Percentiles rank a stretch among this genome's conserved stretches.
Evolutionary conservation across 2,888 invertebrate species (phyloP).

Genomic region (Trisateles emortualis): DNA sequence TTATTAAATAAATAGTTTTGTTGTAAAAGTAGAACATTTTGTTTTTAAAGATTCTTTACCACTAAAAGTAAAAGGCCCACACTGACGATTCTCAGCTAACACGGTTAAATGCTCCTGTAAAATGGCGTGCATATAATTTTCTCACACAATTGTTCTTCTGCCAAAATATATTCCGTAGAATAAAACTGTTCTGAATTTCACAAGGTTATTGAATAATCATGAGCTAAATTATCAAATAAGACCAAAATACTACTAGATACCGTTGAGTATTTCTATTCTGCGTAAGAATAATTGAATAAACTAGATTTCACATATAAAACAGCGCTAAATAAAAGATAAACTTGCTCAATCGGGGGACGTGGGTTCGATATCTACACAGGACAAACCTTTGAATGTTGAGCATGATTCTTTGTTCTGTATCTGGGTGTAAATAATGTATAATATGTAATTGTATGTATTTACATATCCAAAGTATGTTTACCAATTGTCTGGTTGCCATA

Average conservation of each 20-base stretch:
- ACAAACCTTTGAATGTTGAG: too few relatives aligned
- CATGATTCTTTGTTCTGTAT: too few relatives aligned
- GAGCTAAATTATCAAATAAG: conserved; percentile 12
- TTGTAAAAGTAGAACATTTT: not conserved
- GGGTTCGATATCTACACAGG: too few relatives aligned
- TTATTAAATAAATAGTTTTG: not conserved
- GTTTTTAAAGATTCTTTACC: not conserved
- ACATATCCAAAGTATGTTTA: too few relatives aligned
- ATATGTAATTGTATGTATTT: too few relatives aligned
- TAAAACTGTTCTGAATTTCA: conserved; percentile 5
- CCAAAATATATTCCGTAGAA: not conserved
- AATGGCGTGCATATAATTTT: not conserved
- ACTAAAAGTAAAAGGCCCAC: not conserved
- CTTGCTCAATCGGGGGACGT: too few relatives aligned
- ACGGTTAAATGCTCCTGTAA: not conserved
- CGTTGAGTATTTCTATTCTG: not conserved
- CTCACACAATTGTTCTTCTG: not conserved
- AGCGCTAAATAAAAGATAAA: too few relatives aligned
- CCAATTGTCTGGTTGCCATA: too few relatives aligned
- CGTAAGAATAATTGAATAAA: conserved; percentile 8
- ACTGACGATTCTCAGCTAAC: not conserved
- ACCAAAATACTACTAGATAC: not conserved
- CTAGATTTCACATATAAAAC: not conserved
- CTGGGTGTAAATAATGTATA: too few relatives aligned
- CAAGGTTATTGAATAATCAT: conserved; percentile 18